Base-by-base conservation (phyloP, 2,113 vertebrate genomes). In the Erythrolamprus reginae region DNA sequence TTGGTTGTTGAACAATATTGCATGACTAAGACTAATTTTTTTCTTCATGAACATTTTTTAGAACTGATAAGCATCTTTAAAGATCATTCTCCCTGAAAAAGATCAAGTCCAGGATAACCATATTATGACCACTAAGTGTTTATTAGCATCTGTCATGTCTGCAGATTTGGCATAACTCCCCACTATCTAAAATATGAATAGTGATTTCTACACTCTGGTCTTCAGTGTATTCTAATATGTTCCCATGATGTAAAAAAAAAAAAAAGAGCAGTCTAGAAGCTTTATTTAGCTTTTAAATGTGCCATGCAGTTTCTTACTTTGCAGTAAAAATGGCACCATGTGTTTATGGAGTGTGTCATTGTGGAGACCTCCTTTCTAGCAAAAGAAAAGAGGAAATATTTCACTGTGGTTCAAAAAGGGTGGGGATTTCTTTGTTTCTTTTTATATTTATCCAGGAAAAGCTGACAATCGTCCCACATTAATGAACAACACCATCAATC, bases 371-470 rank as follows among this genome's bases (percentile, higher is more conserved):
- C 96, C 94, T 96, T 95, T 95, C 90, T 92, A 96, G 96, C 95
- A 95, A 94, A 96, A 96, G 95, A 97, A 97, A 97, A 97, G 96
- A 97, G 97, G 97, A 98, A 98, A 97, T 97, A 97, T 97, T 98
- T 97, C 96, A 97, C 97, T 95, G 92, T 97, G 96, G 96, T 95
- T 97, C 96, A 96, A 97, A 95, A 97, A 98, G 97, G 97, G 97
- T 98, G 98, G 97, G 95, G 97, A 97, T 98, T 98, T 98, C 98
- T 99, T 98, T 98, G 98, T 99, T 99, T 98, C 98, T 98, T 99
- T 99, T 98, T 98, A 99, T 99, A 99, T 99, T 99, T 98, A 97
- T 98, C 98, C 98, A 98, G 98, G 99, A 99, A 99, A 98, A 98
- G 96, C 98, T 97, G 98, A 99, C 98, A 99, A 99, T 99, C 96